Conservation (phyloP, 2,888 invertebrate genomes). For the Fissipunctia ypsillon region DNA sequence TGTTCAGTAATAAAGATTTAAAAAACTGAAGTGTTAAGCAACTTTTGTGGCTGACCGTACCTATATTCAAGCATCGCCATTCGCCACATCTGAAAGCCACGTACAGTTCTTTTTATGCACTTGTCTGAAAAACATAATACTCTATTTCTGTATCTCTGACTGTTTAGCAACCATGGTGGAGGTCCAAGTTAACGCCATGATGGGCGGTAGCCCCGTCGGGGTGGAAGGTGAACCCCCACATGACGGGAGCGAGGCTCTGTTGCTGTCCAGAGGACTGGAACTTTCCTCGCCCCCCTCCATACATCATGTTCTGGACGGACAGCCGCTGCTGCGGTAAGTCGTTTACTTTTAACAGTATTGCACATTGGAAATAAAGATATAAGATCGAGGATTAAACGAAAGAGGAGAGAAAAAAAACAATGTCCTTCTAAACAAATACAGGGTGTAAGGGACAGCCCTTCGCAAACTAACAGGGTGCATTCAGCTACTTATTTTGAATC, state of each 20-base stretch:
- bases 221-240: conserved; percentile 70
- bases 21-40: background rate
- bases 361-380: conserved; percentile 7
- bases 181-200: conserved; percentile 78
- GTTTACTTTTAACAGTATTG: background rate
- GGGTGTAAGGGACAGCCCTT: no score
- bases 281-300: conserved; percentile 96
- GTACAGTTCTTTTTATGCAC: background rate
- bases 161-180: conserved; percentile 80
- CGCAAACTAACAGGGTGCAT: no score
- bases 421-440: background rate
- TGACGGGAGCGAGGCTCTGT: conserved; percentile 91
- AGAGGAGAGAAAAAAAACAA: background rate
- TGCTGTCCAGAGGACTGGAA: conserved; percentile 97
- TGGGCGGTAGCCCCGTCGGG: conserved; percentile 69
- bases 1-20: background rate
- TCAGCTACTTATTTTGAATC: no score
- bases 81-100: background rate
- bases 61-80: no score
- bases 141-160: conserved; percentile 1
- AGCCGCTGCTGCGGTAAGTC: conserved; percentile 86
- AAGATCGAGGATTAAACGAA: background rate
- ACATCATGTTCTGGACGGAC: conserved; percentile 97
- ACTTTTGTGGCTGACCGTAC: background rate
- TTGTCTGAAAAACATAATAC: background rate